Evolutionary conservation across 1,140 invertebrate genomes (phyloP), one percentile per base, ranked within the genome.

Genomic region (Ips typographus): DNA sequence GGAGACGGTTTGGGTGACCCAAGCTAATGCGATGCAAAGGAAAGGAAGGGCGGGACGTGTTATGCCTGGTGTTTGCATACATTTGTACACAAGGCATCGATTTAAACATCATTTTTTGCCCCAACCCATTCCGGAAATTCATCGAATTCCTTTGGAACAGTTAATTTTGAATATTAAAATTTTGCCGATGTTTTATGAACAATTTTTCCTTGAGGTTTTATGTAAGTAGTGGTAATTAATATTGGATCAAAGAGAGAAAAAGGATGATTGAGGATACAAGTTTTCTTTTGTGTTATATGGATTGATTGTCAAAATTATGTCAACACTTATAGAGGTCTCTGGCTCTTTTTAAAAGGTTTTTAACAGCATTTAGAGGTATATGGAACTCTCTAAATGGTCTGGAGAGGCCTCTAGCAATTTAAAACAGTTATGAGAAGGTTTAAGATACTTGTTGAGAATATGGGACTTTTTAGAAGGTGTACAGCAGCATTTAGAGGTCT

Each of bases 91-190:
- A 1, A 86, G 85, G 2, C 86, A 89, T 74, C 84, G 90, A 71
- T 89, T 86, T 73, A 83, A 86, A 7, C 83, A 87, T 61, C 81
- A 87, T 41, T 84, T 92, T 67, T 77, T 85, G 58, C 81, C 85
- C 49, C 90, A 92, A 76, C 90, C 90, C 0, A 86, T 91, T 65
- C 92, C 94, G 1, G 94, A 96, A 84, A 92, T 96, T 72, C 86
- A 94, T 49, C 82, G 94, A 67, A 89, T 92, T 68, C 91, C 94
- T 4, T 82, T 96, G 6, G 93, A 95, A 83, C 93, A 95, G 74
- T 78, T 98, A 38, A 87, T 96, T 71, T 82, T 98, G 44, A 90
- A 94, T 73, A 91, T 94, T 39, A 95, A 96, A 83, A 88, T 95
- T 60, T 81, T 98, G 60, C 87, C 91, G 2, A 86, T 83, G 80